These are phyloP conservation scores for Toxonevra muliebris DNA, from an alignment of 2,888 invertebrate genomes.

Conservation along the genomic window DNA sequence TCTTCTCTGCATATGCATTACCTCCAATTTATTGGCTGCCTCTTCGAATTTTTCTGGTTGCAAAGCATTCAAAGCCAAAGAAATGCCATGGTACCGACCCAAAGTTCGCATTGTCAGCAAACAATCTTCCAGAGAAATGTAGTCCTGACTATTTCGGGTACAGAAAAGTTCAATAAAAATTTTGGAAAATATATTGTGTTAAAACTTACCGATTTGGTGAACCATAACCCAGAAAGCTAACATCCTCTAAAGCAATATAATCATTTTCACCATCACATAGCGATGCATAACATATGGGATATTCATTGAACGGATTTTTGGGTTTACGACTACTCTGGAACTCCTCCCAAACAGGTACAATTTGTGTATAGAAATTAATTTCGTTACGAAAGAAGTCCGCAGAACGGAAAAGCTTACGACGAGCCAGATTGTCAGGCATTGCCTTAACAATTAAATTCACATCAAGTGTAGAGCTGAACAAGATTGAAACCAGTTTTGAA, in stretches of 20 bases:
- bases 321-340: constrained; percentile 54
- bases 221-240: constrained; percentile 65
- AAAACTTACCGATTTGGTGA: constrained; percentile 59
- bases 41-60: constrained; percentile 66
- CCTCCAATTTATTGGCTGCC: constrained; percentile 61
- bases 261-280: constrained; percentile 69
- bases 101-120: constrained; percentile 67
- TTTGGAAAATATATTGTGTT: constrained; percentile 12
- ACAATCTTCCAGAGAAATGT: constrained; percentile 68
- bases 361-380: constrained; percentile 71
- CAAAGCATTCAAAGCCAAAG: constrained; percentile 70
- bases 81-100: constrained; percentile 71
- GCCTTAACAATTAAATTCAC: constrained; percentile 72
- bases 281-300: constrained; percentile 66
- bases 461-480: constrained; percentile 47
- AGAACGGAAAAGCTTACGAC: constrained; percentile 73
- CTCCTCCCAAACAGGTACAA: constrained; percentile 57
- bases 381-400: constrained; percentile 77
- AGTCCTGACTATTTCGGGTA: constrained; percentile 62
- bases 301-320: constrained; percentile 68
- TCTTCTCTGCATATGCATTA: constrained; percentile 23
- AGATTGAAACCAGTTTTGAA: neutral
- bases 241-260: constrained; percentile 70
- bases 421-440: constrained; percentile 72
- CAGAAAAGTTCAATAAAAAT: constrained; percentile 37